These are phyloP conservation scores for Campoletis raptor DNA, from an alignment of 2,888 invertebrate species.

Conservation along the genomic window DNA sequence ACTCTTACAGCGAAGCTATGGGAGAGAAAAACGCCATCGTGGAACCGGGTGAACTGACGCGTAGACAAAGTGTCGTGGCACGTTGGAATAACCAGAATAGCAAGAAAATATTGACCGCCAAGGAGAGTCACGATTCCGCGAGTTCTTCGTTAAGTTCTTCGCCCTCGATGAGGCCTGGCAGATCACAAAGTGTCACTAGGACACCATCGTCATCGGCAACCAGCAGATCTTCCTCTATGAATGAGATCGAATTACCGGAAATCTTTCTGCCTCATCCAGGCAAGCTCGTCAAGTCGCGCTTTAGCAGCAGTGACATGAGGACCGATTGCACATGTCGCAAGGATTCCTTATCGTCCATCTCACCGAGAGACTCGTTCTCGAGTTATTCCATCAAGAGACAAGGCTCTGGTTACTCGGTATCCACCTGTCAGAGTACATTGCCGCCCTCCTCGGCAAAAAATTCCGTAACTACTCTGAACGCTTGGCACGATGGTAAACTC, in stretches of 20 bases:
- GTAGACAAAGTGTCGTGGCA: conserved; percentile 63
- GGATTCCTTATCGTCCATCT: conserved; percentile 69
- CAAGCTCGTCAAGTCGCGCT: conserved; percentile 57
- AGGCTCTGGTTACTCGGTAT: conserved; percentile 77
- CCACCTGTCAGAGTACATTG: conserved; percentile 80
- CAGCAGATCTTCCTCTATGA: conserved; percentile 68
- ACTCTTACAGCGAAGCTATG: conserved; percentile 78
- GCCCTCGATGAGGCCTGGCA: conserved; percentile 58
- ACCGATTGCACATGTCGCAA: conserved; percentile 64
- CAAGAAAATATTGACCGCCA: conserved; percentile 59
- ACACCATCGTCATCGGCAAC: conserved; percentile 75
- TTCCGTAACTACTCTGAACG: conserved; percentile 68
- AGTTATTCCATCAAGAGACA: conserved; percentile 72
- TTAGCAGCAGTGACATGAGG: conserved; percentile 46
- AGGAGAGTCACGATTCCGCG: conserved; percentile 72
- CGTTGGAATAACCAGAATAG: conserved; percentile 59
- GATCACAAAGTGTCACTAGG: conserved; percentile 65
- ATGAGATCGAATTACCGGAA: conserved; percentile 76
- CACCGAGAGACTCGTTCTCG: conserved; percentile 70
- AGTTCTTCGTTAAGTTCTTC: conserved; percentile 72
- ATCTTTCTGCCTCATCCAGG: conserved; percentile 73
- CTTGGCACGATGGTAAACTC: conserved; percentile 39
- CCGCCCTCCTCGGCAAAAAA: conserved; percentile 75
- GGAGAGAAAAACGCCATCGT: conserved; percentile 71
- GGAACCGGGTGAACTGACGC: conserved; percentile 67